A percentile compares a stretch with the other conserved stretches of the same genome.
These are phyloP conservation scores for Eugnorisma glareosa DNA, from an alignment of 2,888 invertebrate genomes.

Conservation along the genomic window DNA sequence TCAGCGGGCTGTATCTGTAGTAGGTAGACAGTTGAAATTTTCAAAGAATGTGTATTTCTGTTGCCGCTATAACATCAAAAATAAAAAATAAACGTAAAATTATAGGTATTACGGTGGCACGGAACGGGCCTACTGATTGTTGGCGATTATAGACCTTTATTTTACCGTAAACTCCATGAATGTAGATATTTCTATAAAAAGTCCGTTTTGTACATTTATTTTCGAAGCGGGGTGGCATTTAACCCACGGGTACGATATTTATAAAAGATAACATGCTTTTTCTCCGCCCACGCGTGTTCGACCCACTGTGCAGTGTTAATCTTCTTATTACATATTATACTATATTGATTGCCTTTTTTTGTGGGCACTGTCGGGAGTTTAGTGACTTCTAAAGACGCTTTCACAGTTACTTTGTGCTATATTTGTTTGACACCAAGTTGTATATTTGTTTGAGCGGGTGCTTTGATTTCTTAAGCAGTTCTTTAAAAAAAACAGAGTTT, in stretches of 20 bases:
- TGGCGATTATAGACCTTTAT: too few species aligned
- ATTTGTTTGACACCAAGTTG: neutral
- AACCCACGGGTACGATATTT: constrained; percentile 42
- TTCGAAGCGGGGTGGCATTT: constrained; percentile 48
- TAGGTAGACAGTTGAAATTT: too few species aligned
- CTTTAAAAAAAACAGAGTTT: neutral
- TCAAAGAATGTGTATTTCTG: too few species aligned
- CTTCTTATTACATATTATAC: constrained; percentile 38
- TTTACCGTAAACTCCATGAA: too few species aligned
- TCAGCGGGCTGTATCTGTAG: too few species aligned
- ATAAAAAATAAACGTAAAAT: too few species aligned
- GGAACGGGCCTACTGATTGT: too few species aligned
- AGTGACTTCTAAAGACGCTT: constrained; percentile 49
- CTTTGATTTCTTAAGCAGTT: neutral
- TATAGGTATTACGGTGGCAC: too few species aligned
- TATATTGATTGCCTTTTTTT: constrained; percentile 54
- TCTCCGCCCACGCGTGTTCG: constrained; percentile 47
- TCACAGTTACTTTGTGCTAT: constrained; percentile 3
- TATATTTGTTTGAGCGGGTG: too few species aligned
- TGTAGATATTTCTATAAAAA: neutral
- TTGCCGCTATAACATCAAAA: too few species aligned
- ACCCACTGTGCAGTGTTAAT: constrained; percentile 59
- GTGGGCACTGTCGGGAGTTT: constrained; percentile 36
- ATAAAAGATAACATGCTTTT: constrained; percentile 50
- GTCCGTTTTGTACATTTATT: constrained; percentile 36